Evolutionary conservation across 2,797 vertebrate genomes (phyloP), one percentile per base, ranked within the genome.

Genomic region (Thaleichthys pacificus): DNA sequence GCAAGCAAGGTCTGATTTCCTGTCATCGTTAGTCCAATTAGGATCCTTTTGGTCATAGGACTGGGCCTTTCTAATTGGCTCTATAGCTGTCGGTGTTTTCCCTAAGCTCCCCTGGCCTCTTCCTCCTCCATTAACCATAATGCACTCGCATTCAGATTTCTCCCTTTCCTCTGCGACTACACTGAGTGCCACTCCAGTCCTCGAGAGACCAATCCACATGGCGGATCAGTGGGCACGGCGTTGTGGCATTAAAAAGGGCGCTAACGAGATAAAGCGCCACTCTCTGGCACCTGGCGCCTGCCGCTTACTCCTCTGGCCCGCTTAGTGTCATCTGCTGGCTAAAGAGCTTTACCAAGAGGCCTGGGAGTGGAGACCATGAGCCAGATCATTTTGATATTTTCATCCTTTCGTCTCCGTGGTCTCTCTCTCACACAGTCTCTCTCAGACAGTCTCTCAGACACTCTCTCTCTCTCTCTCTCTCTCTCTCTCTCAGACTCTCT

Each of bases 71-170:
- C 62, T 58, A 63, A 56, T 56, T 71, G 61, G 57, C 42, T 51
- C 58, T 64, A 80, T 85, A 77, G 80, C 85, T 81, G 69, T 74
- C 77, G 82, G 84, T 84, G 85, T 86, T 87, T 79, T 47, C 86
- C 78, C 80, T 90, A 88, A 88, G 86, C 87, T 85, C 77, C 42
- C 42, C 68, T 76, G 84, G 82, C 87, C 81, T 88, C 86, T 86
- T 84, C 87, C 88, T 90, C 89, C 89, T 84, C 86, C 87, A 90
- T 91, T 91, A 88, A 82, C 89, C 85, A 79, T 91, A 91, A 89
- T 88, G 87, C 42, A 47, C 42, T 85, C 73, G 84, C 84, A 85
- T 80, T 87, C 86, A 89, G 90, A 87, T 85, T 82, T 88, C n/a
- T 24, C 71, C 68, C 28, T 32, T 14, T 88, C 87, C 42, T 47